Evolutionary conservation across 2,888 invertebrate species (phyloP).

Genomic region (Polyploca ridens): DNA sequence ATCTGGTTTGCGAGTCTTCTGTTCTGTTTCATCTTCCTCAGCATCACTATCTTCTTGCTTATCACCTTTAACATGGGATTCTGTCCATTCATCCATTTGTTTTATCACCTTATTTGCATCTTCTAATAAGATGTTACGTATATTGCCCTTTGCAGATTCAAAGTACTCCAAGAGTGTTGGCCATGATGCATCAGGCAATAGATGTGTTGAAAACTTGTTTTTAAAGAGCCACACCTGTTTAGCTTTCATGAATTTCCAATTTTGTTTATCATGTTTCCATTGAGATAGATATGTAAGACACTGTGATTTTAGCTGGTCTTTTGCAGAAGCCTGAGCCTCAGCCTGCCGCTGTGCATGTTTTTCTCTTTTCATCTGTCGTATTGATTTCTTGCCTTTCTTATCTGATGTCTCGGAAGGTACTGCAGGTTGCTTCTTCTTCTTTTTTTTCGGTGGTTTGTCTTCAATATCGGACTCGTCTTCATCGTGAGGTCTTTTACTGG

Average conservation of each 20-base stretch:
- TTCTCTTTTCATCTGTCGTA: slow-evolving; percentile 87
- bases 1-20: slow-evolving; percentile 61
- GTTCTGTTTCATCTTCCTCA: slow-evolving; percentile 43
- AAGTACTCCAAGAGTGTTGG: slow-evolving; percentile 88
- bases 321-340: slow-evolving; percentile 79
- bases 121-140: slow-evolving; percentile 85
- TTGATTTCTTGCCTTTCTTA: slow-evolving; percentile 83
- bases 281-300: slow-evolving; percentile 88
- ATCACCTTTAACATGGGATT: slow-evolving; percentile 54
- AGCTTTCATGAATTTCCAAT: slow-evolving; percentile 93
- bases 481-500: slow-evolving; percentile 37
- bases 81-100: slow-evolving; percentile 83
- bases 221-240: slow-evolving; percentile 91
- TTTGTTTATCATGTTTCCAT: slow-evolving; percentile 88
- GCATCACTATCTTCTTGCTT: slow-evolving; percentile 50
- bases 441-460: slow-evolving; percentile 54
- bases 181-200: slow-evolving; percentile 87
- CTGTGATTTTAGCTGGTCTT: slow-evolving; percentile 83
- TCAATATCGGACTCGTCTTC: slow-evolving; percentile 60
- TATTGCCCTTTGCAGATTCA: slow-evolving; percentile 87
- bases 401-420: slow-evolving; percentile 54
- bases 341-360: slow-evolving; percentile 84
- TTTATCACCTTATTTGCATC: slow-evolving; percentile 87
- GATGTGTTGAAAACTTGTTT: slow-evolving; percentile 85
- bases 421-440: slow-evolving; percentile 64